phyloP scores from a whole-genome alignment of 2,797 vertebrate genomes.

The Arnoldichthys spilopterus region DNA sequence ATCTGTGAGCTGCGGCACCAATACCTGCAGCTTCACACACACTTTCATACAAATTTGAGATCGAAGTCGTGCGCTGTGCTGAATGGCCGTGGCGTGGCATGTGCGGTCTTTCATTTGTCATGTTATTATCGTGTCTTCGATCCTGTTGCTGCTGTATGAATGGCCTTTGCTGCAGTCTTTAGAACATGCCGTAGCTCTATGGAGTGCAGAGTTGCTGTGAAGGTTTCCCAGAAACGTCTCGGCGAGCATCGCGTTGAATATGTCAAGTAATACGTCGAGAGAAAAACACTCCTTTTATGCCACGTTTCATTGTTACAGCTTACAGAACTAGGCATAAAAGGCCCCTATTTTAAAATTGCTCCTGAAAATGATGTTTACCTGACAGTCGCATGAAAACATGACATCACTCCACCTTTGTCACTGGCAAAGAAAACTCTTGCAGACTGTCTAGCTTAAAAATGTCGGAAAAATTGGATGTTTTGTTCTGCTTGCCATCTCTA shows the following conservation, averaged over 20 bases:
- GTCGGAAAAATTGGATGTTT: background rate
- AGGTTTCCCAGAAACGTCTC: background rate
- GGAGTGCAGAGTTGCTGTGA: background rate
- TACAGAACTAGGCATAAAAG: background rate
- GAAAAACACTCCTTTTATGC: background rate
- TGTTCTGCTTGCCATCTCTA: background rate
- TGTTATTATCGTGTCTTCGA: background rate
- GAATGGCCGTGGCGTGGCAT: background rate
- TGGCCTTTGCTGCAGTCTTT: background rate
- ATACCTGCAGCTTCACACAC: slow-evolving; percentile 26
- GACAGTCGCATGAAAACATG: background rate
- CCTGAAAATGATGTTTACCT: slow-evolving; percentile 12
- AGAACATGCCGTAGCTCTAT: background rate
- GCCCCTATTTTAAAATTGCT: background rate
- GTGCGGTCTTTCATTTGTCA: slow-evolving; percentile 11
- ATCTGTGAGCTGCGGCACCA: slow-evolving; percentile 22
- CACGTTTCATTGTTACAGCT: background rate
- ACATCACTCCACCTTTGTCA: background rate
- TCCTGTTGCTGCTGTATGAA: background rate
- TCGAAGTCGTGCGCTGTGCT: slow-evolving; percentile 18
- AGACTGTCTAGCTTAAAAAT: background rate
- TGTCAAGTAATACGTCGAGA: background rate
- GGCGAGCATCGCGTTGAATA: background rate
- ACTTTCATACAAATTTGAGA: slow-evolving; percentile 11
- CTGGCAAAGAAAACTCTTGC: background rate